Evolutionary conservation across 2,888 invertebrate genomes (phyloP), one percentile per base, ranked within the genome.

Genomic region (Eremobia ochroleuca): DNA sequence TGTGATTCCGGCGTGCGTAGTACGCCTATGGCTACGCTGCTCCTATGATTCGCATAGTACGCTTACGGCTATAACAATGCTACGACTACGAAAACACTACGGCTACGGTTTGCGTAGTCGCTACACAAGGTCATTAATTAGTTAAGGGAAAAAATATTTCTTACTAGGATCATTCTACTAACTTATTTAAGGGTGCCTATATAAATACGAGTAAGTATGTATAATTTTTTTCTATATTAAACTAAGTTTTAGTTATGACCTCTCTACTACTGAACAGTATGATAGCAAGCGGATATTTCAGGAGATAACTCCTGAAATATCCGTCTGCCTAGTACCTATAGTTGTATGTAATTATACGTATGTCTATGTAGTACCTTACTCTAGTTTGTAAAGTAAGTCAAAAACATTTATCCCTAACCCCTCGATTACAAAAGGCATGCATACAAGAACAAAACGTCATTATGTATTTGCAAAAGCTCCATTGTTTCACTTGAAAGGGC

Each of bases 401-500:
- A 55, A 34, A 31, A 8, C n/a, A 21, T 37, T 34, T n/a, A 46
- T 11, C 9, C 18, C 43, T 37, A 28, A 55, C 4, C 8, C 25
- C 11, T n/a, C 21, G 31, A 46, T 52, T 46, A 2, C 25, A 55
- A 61, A 69, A 55, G 58, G 15, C 55, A 43, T 9, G 46, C 67
- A 74, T 61, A 79, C 18, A 71, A 34, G 37, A 76, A 69, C 25
- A 70, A 68, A 49, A 25, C n/a, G 21, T 58, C 31, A 69, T 66
- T 61, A n/a, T n/a, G n/a, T n/a, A 79, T 79, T 73, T 66, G 59
- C 37, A 68, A 73, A 78, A 61, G 71, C 13, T 34, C 64, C 46
- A 86, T 79, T 81, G 79, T 81, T 73, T 76, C 52, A 71, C 66
- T 80, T 73, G 68, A 79, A 81, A 86, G 64, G 73, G 76, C 64